Evolutionary conservation across 2,113 vertebrate species (phyloP).

Genomic region (Pachypanchax playfairii): DNA sequence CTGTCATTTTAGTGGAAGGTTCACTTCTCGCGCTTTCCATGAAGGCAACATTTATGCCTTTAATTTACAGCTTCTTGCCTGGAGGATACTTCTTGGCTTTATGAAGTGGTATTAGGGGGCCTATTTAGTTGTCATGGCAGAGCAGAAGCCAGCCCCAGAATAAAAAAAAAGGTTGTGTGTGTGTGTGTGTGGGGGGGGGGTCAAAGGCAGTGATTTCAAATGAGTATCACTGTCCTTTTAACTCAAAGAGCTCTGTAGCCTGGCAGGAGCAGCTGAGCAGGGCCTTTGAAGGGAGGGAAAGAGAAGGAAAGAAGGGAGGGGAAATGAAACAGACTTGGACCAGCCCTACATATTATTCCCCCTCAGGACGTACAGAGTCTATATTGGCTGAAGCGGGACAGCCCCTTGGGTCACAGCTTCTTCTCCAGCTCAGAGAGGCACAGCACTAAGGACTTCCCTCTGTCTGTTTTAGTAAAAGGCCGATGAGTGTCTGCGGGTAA

Average conservation of each 20-base stretch:
- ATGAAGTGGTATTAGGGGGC: slow-evolving; percentile 82
- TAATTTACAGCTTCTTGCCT: slow-evolving; percentile 81
- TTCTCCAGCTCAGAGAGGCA: slow-evolving; percentile 65
- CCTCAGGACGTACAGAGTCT: slow-evolving; percentile 77
- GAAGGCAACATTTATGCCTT: slow-evolving; percentile 80
- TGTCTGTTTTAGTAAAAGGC: slow-evolving; percentile 62
- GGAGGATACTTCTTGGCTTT: slow-evolving; percentile 78
- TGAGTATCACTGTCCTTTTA: slow-evolving; percentile 81
- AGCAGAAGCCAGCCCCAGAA: slow-evolving; percentile 71
- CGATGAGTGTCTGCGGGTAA: slow-evolving; percentile 71
- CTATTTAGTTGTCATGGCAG: slow-evolving; percentile 82
- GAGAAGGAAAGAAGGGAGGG: slow-evolving; percentile 60
- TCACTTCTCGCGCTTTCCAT: slow-evolving; percentile 74
- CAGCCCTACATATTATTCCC: slow-evolving; percentile 78
- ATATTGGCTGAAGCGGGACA: slow-evolving; percentile 76
- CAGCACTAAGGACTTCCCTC: slow-evolving; percentile 72
- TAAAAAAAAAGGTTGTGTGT: no score
- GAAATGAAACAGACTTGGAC: slow-evolving; percentile 75
- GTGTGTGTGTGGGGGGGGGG: no score
- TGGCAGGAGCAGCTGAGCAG: slow-evolving; percentile 78
- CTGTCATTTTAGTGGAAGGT: slow-evolving; percentile 77
- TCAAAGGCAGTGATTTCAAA: slow-evolving; percentile 79
- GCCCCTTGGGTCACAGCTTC: slow-evolving; percentile 73
- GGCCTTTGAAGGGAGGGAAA: slow-evolving; percentile 76
- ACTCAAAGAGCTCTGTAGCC: slow-evolving; percentile 81